phyloP scores from a whole-genome alignment of 2,797 vertebrate genomes.

The Avahi laniger region DNA sequence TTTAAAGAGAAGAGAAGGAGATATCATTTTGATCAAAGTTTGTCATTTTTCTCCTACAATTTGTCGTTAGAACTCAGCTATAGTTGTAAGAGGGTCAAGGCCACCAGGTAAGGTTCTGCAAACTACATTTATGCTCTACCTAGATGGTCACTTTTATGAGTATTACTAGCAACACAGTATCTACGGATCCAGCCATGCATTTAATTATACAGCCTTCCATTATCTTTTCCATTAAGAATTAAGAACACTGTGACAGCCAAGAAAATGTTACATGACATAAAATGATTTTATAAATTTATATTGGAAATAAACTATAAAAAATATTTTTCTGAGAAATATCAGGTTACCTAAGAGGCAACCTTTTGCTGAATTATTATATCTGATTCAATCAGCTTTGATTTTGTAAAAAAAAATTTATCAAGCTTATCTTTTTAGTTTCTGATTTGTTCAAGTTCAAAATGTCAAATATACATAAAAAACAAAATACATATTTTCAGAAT shows the following conservation, averaged over 20 bases:
- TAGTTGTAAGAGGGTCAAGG: background rate
- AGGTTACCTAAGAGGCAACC: constrained; percentile 27
- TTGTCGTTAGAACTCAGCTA: background rate
- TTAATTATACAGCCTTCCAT: background rate
- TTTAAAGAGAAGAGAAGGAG: background rate
- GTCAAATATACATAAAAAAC: constrained; percentile 64
- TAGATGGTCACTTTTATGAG: background rate
- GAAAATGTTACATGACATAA: constrained; percentile 27
- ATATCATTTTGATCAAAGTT: background rate
- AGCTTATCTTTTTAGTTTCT: constrained; percentile 54
- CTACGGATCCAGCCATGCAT: background rate
- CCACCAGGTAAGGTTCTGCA: background rate
- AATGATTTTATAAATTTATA: constrained; percentile 19
- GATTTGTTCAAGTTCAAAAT: constrained; percentile 63
- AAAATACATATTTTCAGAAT: constrained; percentile 51
- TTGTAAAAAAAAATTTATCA: background rate
- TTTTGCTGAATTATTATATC: constrained; percentile 55
- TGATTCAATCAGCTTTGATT: constrained; percentile 64
- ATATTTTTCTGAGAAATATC: constrained; percentile 41
- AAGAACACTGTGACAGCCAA: constrained; percentile 28
- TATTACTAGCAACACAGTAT: background rate
- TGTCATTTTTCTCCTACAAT: background rate
- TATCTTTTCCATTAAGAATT: constrained; percentile 24
- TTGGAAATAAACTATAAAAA: constrained; percentile 30
- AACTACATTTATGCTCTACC: background rate